A percentile compares a stretch with the other conserved stretches of the same genome.
Conservation (phyloP, 2,797 vertebrate genomes). For the Lagodon rhomboides region DNA sequence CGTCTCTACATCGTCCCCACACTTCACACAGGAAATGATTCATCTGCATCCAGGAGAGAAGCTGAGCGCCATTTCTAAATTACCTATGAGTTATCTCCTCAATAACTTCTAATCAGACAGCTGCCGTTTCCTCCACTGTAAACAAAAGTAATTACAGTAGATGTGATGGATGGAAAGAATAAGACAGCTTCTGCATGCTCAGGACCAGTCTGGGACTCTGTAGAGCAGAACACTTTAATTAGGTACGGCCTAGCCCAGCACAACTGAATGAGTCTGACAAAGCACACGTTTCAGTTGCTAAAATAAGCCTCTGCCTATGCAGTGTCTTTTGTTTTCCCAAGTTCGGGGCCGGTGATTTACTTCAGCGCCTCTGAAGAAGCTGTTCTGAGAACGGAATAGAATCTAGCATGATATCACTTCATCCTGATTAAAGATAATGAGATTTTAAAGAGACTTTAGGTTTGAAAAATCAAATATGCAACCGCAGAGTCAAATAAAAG, state of each 20-base stretch:
- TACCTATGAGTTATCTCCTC: slow-evolving; percentile 83
- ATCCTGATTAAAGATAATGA: slow-evolving; percentile 63
- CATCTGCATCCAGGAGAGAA: slow-evolving; percentile 78
- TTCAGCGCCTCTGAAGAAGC: slow-evolving; percentile 53
- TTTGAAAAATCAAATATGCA: slow-evolving; percentile 54
- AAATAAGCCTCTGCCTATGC: slow-evolving; percentile 75
- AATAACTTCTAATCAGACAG: slow-evolving; percentile 85
- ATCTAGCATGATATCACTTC: slow-evolving; percentile 50
- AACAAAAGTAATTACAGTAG: slow-evolving; percentile 88
- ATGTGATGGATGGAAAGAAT: slow-evolving; percentile 83
- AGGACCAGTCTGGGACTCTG: slow-evolving; percentile 78
- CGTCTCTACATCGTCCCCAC: slow-evolving; percentile 47
- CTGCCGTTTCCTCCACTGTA: slow-evolving; percentile 83
- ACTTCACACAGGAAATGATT: slow-evolving; percentile 76
- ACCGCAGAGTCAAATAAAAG: slow-evolving; percentile 43
- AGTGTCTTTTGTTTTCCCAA: slow-evolving; percentile 62
- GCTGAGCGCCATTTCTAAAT: slow-evolving; percentile 75
- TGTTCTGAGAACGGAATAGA: slow-evolving; percentile 46
- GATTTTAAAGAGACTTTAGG: slow-evolving; percentile 47
- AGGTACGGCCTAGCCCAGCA: slow-evolving; percentile 79
- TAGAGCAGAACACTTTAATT: slow-evolving; percentile 87
- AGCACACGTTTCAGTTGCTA: slow-evolving; percentile 73
- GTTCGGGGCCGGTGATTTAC: slow-evolving; percentile 59
- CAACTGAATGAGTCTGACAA: slow-evolving; percentile 80
- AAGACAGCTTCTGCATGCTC: slow-evolving; percentile 81